Base-by-base conservation (phyloP, 2,888 invertebrate species). In the Erynnis tages region DNA sequence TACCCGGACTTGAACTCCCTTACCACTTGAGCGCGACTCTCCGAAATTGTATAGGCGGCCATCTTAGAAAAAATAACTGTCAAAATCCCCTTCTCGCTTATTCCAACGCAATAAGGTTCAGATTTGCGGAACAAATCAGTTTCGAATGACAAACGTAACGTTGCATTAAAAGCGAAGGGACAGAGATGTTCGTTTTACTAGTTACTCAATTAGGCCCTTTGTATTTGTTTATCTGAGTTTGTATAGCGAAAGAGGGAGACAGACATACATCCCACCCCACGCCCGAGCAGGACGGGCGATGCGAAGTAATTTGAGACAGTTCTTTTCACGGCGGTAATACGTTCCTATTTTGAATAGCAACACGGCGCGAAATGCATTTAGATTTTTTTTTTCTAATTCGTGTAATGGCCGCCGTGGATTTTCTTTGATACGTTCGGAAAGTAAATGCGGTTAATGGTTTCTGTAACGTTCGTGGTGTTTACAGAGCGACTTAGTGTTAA, bases 121-220 rank as follows among this genome's bases (percentile, higher is more conserved):
- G 58, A 66, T 62, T 73, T 8, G 25, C 55, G 41, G 50, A 19
- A 4, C 19, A 54, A 43, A 16, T 3, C 1, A 35, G 63, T 61
- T 54, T 27, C 21, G 23, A 58, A 44, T 35, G 29, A 63, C 50
- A 62, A 25, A 17, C 11, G 14, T 62, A 75, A 66, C 53, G 53
- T 74, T 63, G 85, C 67, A 59, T 65, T 65, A 73, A 65, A 78
- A 87, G 87, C 87, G 87, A 86, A 82, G 81, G 77, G 71, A 79
- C 79, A 75, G 78, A 82, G 80, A 79, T 81, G 85, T 83, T 84
- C 87, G 84, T 84, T 89, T 85, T 87, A 87, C 89, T 89, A 88
- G 87, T 90, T 89, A 90, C 89, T 90, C 90, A 90, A 90, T 90
- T 90, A 90, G 90, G 87, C 87, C 87, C 88, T 90, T 89, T 90